These are phyloP conservation scores for Drosophila leontia DNA, from an alignment of 1,140 invertebrate genomes.

Conservation along the genomic window DNA sequence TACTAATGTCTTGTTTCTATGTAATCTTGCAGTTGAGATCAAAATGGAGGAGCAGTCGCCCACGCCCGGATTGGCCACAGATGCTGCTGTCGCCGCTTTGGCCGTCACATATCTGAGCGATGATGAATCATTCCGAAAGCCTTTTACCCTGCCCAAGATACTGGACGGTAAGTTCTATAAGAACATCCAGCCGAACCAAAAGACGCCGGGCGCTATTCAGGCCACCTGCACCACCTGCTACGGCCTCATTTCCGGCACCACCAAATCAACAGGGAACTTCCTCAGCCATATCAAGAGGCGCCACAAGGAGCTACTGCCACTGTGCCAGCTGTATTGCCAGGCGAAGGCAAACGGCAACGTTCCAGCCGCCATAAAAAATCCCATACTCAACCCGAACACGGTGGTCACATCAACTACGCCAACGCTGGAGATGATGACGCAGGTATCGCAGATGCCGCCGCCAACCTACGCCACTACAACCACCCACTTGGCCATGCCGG, in stretches of 20 bases:
- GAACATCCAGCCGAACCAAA: constrained; percentile 79
- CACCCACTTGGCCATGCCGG: constrained; percentile 50
- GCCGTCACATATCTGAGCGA: constrained; percentile 52
- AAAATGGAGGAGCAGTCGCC: constrained; percentile 58
- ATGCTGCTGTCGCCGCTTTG: constrained; percentile 18
- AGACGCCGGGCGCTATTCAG: constrained; percentile 77
- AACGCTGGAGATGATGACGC: constrained; percentile 34
- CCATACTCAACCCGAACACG: constrained; percentile 7
- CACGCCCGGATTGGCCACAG: constrained; percentile 9
- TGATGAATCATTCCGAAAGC: constrained; percentile 65
- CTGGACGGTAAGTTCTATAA: constrained; percentile 83
- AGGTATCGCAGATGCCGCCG: constrained; percentile 14
- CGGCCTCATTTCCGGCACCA: constrained; percentile 76
- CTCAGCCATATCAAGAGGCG: constrained; percentile 80
- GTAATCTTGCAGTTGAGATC: constrained; percentile 48
- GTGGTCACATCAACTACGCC: constrained; percentile 22
- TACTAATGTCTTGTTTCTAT: constrained; percentile 30
- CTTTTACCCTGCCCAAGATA: constrained; percentile 72
- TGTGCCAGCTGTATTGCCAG: constrained; percentile 78
- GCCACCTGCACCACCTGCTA: constrained; percentile 80
- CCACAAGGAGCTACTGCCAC: constrained; percentile 71
- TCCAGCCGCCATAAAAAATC: constrained; percentile 10
- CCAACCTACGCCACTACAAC: constrained; percentile 44
- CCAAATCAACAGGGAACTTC: constrained; percentile 80
- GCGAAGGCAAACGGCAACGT: constrained; percentile 57